Evolutionary conservation across 2,888 invertebrate genomes (phyloP).

Genomic region (Drosophila gaucha): DNA sequence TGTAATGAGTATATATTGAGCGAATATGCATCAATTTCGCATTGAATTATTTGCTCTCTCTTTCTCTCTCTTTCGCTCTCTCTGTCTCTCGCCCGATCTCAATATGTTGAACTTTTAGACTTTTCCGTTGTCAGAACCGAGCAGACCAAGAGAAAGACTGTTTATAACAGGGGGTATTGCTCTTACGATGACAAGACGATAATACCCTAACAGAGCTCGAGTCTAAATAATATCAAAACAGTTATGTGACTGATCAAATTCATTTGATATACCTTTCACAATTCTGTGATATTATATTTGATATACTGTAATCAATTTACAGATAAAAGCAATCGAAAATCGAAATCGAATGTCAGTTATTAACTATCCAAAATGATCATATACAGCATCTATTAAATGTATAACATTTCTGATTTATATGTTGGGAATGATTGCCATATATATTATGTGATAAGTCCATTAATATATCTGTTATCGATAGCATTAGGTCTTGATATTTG

Average conservation of each 20-base stretch:
- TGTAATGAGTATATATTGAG: slow-evolving; percentile 23
- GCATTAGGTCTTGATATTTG: too few relatives aligned
- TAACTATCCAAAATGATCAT: neutral
- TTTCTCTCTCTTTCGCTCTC: neutral
- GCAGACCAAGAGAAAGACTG: slow-evolving; percentile 58
- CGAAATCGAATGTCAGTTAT: neutral
- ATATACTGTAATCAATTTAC: too few relatives aligned
- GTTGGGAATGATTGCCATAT: too few relatives aligned
- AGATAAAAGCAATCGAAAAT: too few relatives aligned
- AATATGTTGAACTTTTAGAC: slow-evolving; percentile 69
- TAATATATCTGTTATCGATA: too few relatives aligned
- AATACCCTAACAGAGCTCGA: slow-evolving; percentile 37
- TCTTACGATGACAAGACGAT: slow-evolving; percentile 69
- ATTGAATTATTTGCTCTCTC: slow-evolving; percentile 11
- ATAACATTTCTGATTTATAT: too few relatives aligned
- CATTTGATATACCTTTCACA: too few relatives aligned
- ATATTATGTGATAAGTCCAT: too few relatives aligned
- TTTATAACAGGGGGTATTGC: slow-evolving; percentile 75
- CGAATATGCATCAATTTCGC: slow-evolving; percentile 36
- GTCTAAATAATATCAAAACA: neutral
- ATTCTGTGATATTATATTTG: neutral
- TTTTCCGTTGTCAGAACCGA: slow-evolving; percentile 54
- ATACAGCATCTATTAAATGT: too few relatives aligned
- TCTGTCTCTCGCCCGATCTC: neutral
- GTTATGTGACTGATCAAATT: neutral